A percentile compares a stretch with the other conserved stretches of the same genome.
Conservation (phyloP, 2,888 invertebrate genomes). For the Drosophila peninsularis region DNA sequence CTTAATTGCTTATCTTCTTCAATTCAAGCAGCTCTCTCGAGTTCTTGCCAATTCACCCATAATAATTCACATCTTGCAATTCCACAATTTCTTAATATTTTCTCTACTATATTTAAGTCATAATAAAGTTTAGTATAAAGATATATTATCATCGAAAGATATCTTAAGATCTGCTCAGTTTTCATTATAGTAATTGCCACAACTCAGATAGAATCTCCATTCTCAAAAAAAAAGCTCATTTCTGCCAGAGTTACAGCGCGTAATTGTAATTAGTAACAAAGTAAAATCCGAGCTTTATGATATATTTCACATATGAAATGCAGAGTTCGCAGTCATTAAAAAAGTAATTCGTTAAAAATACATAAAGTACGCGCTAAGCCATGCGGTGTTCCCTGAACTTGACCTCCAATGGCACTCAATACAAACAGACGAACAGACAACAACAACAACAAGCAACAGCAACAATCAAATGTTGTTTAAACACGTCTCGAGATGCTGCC, state of each 20-base stretch:
- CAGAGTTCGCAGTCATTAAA: not conserved
- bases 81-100: no score
- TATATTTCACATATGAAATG: not conserved
- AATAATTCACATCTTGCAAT: no score
- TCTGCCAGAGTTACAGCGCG: not conserved
- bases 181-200: not conserved
- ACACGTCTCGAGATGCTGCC: constrained; percentile 36
- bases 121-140: no score
- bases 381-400: constrained; percentile 73
- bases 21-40: no score
- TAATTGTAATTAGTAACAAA: constrained; percentile 20
- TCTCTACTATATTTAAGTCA: no score
- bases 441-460: constrained; percentile 16
- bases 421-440: constrained; percentile 11
- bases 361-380: constrained; percentile 20
- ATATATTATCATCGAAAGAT: not conserved
- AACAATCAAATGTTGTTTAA: constrained; percentile 18
- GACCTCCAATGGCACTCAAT: constrained; percentile 61
- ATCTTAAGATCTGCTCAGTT: not conserved
- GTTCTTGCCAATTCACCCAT: no score
- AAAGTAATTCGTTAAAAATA: not conserved
- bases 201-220: not conserved
- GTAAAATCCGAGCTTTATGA: constrained; percentile 1
- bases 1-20: no score
- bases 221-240: not conserved